Conservation (phyloP, 1,140 invertebrate species). For the Orius insidiosus region DNA sequence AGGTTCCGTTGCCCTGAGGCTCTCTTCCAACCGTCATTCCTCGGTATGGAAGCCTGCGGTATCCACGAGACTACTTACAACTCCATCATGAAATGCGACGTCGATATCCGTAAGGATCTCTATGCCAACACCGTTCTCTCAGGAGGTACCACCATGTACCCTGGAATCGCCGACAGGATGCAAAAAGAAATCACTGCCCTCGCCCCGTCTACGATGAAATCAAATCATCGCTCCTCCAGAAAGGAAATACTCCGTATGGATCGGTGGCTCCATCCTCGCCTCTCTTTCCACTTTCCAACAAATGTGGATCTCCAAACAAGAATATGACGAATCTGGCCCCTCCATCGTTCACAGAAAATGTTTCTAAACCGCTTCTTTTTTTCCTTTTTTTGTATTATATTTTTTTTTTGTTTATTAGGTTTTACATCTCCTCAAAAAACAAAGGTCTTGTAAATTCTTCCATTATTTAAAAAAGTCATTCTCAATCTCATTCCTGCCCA, state of each 20-base stretch:
- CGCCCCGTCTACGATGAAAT: conserved; percentile 58
- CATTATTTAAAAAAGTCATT: conserved; percentile 10
- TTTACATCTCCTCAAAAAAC: not conserved
- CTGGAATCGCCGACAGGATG: conserved; percentile 68
- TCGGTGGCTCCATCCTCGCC: conserved; percentile 70
- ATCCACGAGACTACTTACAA: conserved; percentile 93
- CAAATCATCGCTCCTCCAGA: conserved; percentile 73
- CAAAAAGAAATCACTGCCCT: conserved; percentile 60
- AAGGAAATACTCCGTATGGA: conserved; percentile 72
- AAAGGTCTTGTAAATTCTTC: conserved; percentile 9
- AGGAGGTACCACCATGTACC: conserved; percentile 94
- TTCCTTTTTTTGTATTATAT: conserved; percentile 9
- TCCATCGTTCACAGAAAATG: conserved; percentile 91
- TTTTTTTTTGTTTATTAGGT: conserved; percentile 6
- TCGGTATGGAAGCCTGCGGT: conserved; percentile 89
- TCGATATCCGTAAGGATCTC: conserved; percentile 84
- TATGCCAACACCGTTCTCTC: conserved; percentile 92
- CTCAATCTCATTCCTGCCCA: conserved; percentile 7
- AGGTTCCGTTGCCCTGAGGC: conserved; percentile 95
- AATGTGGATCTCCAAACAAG: conserved; percentile 93
- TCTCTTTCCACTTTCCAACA: conserved; percentile 79
- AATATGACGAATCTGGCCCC: conserved; percentile 87
- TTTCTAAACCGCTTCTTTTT: conserved; percentile 49
- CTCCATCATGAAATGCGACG: conserved; percentile 94
- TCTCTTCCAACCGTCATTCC: conserved; percentile 87